Base-by-base conservation (phyloP, 2,113 vertebrate genomes). In the Larimichthys crocea region DNA sequence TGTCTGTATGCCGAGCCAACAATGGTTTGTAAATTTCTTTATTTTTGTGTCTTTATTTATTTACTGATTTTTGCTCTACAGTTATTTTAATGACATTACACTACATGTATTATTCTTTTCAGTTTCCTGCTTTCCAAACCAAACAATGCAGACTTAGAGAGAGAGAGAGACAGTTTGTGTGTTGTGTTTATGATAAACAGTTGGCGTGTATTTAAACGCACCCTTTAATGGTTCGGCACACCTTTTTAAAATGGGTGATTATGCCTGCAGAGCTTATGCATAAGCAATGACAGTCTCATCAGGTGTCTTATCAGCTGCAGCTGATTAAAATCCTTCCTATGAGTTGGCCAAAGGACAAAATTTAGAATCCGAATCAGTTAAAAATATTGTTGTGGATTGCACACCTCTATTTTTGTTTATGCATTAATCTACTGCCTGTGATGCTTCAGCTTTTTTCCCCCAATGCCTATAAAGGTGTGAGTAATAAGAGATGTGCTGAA, bases 1-100 rank as follows among this genome's bases (percentile, higher is more conserved):
- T 99, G 83, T 98, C 98, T 46, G 95, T 99, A 87, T 97, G 96
- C 95, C 96, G 97, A 95, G 93, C 94, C 86, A 95, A 96, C 82
- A 94, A 96, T 79, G 97, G 98, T 99, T 96, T 92, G 93, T 89
- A 1, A 12, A 14, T 61, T 3, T 22, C 12, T 56, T 5, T 46
- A n/a, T 3, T 70, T 22, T 42, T 5, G 20, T 46, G 5, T 42
- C 1, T 15, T 29, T 67, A 0, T 63, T 1, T 26, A 4, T 26
- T 2, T 2, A 9, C 6, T 52, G 4, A 20, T 67, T 53, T 67
- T 26, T 31, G 16, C 12, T 61, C 16, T 24, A 14, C 6, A 62
- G 7, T 67, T 0, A 29, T 74, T 68, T 42, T 19, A 67, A 60
- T 24, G 17, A n/a, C 44, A 64, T 3, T 22, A 44, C 19, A 26